These are phyloP conservation scores for Dynastes hyllus DNA, from an alignment of 2,888 invertebrate genomes.

Conservation along the genomic window DNA sequence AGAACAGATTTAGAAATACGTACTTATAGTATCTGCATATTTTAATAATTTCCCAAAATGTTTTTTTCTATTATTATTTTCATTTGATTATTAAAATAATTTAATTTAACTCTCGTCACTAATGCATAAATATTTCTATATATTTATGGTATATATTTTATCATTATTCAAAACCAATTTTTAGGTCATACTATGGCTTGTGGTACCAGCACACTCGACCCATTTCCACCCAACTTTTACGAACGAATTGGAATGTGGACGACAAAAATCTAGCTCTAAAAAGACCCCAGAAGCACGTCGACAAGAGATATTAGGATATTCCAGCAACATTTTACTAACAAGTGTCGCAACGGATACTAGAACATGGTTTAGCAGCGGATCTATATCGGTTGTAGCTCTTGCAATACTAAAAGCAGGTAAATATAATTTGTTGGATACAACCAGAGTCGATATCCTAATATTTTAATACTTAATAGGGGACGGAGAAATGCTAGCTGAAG, in stretches of 20 bases:
- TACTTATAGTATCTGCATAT: no score
- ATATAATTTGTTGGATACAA: neutral
- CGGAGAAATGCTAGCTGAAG: constrained; percentile 65
- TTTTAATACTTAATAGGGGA: constrained; percentile 54
- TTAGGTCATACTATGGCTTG: constrained; percentile 85
- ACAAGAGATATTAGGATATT: constrained; percentile 76
- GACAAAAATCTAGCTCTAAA: constrained; percentile 81
- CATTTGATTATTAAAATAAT: no score
- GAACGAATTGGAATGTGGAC: constrained; percentile 82
- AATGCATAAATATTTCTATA: no score
- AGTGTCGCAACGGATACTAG: constrained; percentile 71
- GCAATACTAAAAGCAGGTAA: constrained; percentile 80
- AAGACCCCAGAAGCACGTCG: constrained; percentile 76
- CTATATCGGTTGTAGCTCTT: constrained; percentile 80
- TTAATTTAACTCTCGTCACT: no score
- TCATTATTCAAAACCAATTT: constrained; percentile 52
- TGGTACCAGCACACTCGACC: constrained; percentile 85
- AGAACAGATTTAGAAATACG: no score
- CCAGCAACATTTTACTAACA: constrained; percentile 61
- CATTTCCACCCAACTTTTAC: constrained; percentile 90
- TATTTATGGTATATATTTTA: neutral
- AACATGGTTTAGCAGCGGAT: constrained; percentile 81
- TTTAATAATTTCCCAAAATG: no score
- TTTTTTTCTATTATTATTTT: no score
- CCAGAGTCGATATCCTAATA: neutral